Conservation (phyloP, 2,113 vertebrate species). For the Cyprinodon tularosa region DNA sequence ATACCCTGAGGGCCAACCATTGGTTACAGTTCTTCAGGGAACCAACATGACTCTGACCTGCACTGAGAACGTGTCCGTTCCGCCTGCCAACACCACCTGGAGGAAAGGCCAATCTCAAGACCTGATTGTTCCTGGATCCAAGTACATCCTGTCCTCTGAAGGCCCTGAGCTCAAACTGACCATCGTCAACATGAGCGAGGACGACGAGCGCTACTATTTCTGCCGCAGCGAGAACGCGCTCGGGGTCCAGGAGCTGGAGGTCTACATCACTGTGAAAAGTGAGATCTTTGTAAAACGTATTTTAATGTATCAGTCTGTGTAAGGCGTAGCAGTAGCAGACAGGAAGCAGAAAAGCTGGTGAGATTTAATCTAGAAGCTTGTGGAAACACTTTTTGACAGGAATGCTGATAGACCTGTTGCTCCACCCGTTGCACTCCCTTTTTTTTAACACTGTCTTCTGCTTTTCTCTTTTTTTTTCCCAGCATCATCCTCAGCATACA, state of each 20-base stretch:
- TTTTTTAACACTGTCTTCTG: neutral
- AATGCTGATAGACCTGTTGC: constrained; percentile 62
- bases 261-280: constrained; percentile 88
- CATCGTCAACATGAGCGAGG: constrained; percentile 84
- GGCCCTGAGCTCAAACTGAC: constrained; percentile 80
- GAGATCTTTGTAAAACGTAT: constrained; percentile 62
- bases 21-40: constrained; percentile 81
- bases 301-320: neutral
- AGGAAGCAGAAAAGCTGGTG: neutral
- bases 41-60: constrained; percentile 81
- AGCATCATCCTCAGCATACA: constrained; percentile 61
- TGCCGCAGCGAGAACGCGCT: constrained; percentile 90
- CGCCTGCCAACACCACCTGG: constrained; percentile 84
- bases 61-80: constrained; percentile 75
- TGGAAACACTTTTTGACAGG: constrained; percentile 25
- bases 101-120: constrained; percentile 68
- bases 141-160: constrained; percentile 73
- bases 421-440: constrained; percentile 10
- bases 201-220: constrained; percentile 83
- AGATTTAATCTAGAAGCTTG: constrained; percentile 4
- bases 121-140: constrained; percentile 71
- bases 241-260: constrained; percentile 76
- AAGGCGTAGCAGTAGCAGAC: neutral
- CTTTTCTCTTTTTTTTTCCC: constrained; percentile 21
- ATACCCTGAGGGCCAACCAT: constrained; percentile 77